Percentiles rank a stretch among this genome's conserved stretches.
These are phyloP conservation scores for Apamea monoglypha DNA, from an alignment of 2,888 invertebrate genomes.

Conservation along the genomic window DNA sequence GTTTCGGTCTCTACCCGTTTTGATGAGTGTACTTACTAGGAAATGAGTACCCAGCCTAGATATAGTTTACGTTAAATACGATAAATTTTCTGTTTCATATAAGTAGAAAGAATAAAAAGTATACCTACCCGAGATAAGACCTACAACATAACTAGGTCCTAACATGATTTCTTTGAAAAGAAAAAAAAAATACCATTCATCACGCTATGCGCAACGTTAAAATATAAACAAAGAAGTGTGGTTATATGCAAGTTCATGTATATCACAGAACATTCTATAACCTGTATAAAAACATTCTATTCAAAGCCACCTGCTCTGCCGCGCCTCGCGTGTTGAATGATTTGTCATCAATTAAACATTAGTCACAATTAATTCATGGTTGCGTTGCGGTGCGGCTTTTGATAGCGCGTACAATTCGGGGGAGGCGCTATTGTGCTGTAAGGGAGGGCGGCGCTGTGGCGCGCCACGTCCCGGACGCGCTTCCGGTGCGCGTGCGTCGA, in stretches of 20 bases:
- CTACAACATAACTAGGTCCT: not conserved
- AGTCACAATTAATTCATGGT: conserved; percentile 66
- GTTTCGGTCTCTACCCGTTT: conserved; percentile 36
- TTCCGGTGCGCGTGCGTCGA: conserved; percentile 86
- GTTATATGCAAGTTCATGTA: conserved; percentile 6
- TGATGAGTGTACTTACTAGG: not conserved
- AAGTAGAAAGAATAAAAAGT: not conserved
- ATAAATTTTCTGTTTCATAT: not conserved
- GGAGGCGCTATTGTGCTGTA: conserved; percentile 74
- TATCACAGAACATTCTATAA: conserved; percentile 27
- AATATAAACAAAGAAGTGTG: conserved; percentile 12
- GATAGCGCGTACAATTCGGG: conserved; percentile 66
- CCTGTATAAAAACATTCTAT: conserved; percentile 44
- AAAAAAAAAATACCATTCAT: not conserved
- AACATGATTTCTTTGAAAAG: not conserved
- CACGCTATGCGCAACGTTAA: conserved; percentile 6
- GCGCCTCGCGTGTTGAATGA: conserved; percentile 56
- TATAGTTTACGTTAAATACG: not conserved
- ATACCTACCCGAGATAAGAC: not conserved
- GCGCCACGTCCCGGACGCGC: conserved; percentile 88
- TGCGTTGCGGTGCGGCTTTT: conserved; percentile 65
- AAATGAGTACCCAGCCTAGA: not conserved
- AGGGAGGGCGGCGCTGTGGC: conserved; percentile 80
- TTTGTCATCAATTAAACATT: conserved; percentile 72
- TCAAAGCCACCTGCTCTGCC: conserved; percentile 58